phyloP scores from a whole-genome alignment of 2,113 vertebrate genomes.

The Cyprinodon brontotheroides region DNA sequence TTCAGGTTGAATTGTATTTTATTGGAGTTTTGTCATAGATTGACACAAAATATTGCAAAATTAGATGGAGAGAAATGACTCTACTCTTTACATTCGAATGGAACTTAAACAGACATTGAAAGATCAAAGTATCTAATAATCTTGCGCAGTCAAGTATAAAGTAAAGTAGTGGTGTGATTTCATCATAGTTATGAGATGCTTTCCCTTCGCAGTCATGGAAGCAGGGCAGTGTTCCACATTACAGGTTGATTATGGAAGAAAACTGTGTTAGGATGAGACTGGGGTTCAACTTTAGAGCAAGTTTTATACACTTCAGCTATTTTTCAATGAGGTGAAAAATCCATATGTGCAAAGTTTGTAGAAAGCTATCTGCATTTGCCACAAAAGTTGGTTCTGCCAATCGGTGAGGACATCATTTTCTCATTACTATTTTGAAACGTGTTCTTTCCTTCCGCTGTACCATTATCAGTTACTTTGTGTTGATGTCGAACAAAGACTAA shows the following conservation, averaged over 20 bases:
- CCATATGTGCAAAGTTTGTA: background rate
- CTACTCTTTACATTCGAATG: too few relatives aligned
- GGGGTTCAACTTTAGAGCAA: too few relatives aligned
- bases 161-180: background rate
- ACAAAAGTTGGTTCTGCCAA: background rate
- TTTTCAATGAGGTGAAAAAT: background rate
- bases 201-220: background rate
- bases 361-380: background rate
- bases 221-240: background rate
- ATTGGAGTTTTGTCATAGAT: background rate
- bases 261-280: background rate
- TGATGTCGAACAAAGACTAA: background rate
- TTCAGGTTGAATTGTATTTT: too few relatives aligned
- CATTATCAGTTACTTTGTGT: background rate
- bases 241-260: too few relatives aligned
- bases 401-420: background rate
- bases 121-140: too few relatives aligned
- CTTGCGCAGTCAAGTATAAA: background rate
- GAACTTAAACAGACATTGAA: too few relatives aligned
- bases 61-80: too few relatives aligned
- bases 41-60: background rate
- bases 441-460: background rate
- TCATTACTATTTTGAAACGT: background rate
- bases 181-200: background rate
- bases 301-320: background rate